phyloP scores from a whole-genome alignment of 2,888 invertebrate species.

The Pristionchus exspectatus region DNA sequence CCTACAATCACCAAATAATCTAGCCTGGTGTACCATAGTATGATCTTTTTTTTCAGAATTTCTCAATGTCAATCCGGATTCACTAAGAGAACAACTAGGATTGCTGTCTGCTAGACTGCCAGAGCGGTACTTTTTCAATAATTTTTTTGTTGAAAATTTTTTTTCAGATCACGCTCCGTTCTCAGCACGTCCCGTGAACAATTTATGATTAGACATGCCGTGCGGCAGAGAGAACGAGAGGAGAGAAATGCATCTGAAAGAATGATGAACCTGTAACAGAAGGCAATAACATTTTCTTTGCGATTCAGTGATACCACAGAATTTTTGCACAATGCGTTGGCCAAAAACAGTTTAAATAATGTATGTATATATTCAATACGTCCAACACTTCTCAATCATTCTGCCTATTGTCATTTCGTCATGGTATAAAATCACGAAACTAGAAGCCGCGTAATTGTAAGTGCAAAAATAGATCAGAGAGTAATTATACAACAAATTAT shows the following conservation, averaged over 20 bases:
- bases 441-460: too few species aligned
- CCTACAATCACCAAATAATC: neutral
- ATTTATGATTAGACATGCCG: slow-evolving; percentile 53
- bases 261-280: neutral
- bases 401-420: too few species aligned
- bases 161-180: slow-evolving; percentile 65
- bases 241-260: neutral
- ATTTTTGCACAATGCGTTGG: too few species aligned
- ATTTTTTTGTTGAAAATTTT: neutral
- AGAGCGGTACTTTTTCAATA: neutral
- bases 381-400: too few species aligned
- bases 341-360: too few species aligned
- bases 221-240: slow-evolving; percentile 10
- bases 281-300: too few species aligned
- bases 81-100: slow-evolving; percentile 19
- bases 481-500: too few species aligned
- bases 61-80: slow-evolving; percentile 52
- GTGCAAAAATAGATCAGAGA: too few species aligned
- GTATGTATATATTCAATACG: too few species aligned
- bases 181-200: slow-evolving; percentile 68
- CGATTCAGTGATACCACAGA: too few species aligned
- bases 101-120: slow-evolving; percentile 46
- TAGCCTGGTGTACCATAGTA: neutral
- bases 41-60: slow-evolving; percentile 28
- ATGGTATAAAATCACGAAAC: too few species aligned